Percentiles rank a stretch among this genome's conserved stretches.
These are phyloP conservation scores for Endomychus coccineus DNA, from an alignment of 2,888 invertebrate species.

Conservation along the genomic window DNA sequence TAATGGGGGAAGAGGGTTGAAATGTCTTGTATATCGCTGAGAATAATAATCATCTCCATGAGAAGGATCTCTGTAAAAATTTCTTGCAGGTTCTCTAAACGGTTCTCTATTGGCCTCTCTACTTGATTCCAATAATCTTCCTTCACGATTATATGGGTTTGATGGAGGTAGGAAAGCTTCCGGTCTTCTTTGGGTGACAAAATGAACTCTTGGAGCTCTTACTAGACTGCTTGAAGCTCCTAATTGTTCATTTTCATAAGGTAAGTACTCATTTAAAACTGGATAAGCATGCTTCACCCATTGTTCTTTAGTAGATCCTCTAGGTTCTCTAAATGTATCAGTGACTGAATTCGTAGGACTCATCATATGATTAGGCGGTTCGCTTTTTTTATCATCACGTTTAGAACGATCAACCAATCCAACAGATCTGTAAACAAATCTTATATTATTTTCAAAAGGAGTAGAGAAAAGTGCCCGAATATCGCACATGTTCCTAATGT, in stretches of 20 bases:
- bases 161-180: conserved; percentile 36
- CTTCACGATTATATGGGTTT: not conserved
- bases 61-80: too few species aligned
- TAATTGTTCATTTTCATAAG: conserved; percentile 44
- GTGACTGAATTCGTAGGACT: too few species aligned
- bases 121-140: conserved; percentile 14
- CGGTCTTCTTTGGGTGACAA: conserved; percentile 50
- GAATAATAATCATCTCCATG: conserved; percentile 19
- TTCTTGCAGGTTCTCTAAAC: not conserved
- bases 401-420: too few species aligned
- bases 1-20: conserved; percentile 7
- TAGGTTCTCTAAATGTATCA: conserved; percentile 46
- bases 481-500: too few species aligned
- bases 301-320: conserved; percentile 52
- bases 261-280: conserved; percentile 36
- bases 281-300: conserved; percentile 56
- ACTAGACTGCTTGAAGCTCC: conserved; percentile 52
- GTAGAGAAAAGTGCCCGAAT: too few species aligned
- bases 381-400: too few species aligned
- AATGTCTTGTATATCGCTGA: conserved; percentile 21
- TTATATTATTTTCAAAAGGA: too few species aligned
- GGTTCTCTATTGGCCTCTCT: not conserved
- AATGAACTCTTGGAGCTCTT: conserved; percentile 58
- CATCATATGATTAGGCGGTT: too few species aligned
- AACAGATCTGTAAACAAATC: too few species aligned